These are phyloP conservation scores for Burhinus bistriatus DNA, from an alignment of 2,113 vertebrate genomes.

Conservation along the genomic window DNA sequence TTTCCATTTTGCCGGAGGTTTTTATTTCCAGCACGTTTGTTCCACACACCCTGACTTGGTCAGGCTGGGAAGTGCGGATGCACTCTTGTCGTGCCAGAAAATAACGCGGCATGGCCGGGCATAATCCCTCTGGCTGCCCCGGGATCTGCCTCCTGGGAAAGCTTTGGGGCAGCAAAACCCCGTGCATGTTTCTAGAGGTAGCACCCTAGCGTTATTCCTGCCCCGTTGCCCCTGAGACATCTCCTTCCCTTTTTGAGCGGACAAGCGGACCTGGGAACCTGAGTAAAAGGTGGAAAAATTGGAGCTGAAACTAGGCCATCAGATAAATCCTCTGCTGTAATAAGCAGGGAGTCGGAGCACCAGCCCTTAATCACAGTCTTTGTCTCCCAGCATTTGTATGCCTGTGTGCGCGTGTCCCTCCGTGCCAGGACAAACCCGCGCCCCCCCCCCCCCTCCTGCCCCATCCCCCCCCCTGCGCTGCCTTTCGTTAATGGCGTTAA, in stretches of 20 bases:
- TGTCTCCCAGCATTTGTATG: slow-evolving; percentile 22
- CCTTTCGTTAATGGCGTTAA: not conserved
- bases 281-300: slow-evolving; percentile 29
- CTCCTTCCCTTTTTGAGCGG: not conserved
- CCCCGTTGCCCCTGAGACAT: not conserved
- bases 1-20: slow-evolving; percentile 23
- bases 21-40: slow-evolving; percentile 42
- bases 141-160: not conserved
- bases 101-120: not conserved
- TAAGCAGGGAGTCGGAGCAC: not conserved
- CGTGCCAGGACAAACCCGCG: not conserved
- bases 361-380: not conserved
- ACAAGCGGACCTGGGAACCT: not conserved
- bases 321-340: slow-evolving; percentile 32
- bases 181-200: not conserved
- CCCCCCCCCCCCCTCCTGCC: not conserved
- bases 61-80: not conserved
- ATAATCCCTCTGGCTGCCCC: not conserved
- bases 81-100: not conserved
- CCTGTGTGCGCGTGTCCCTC: not conserved
- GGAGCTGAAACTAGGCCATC: slow-evolving; percentile 32
- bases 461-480: not conserved
- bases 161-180: not conserved
- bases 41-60: not conserved
- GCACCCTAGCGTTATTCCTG: accelerated